A percentile compares a stretch with the other conserved stretches of the same genome.
Conservation (phyloP, 2,113 vertebrate species). For the Lycaon pictus region DNA sequence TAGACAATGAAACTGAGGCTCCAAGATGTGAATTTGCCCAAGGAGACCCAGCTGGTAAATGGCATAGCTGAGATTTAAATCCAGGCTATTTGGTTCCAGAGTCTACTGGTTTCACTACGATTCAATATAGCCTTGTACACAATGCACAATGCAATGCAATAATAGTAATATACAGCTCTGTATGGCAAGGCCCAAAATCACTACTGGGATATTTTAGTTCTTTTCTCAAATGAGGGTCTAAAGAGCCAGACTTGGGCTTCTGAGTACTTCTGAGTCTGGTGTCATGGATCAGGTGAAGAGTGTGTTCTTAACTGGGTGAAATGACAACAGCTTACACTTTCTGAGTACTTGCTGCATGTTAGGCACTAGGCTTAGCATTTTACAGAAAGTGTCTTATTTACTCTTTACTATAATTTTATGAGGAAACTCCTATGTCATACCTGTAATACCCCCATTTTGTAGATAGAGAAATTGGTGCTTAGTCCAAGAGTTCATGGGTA, state of each 20-base stretch:
- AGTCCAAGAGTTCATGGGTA: not conserved
- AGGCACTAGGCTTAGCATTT: not conserved
- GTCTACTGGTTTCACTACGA: not conserved
- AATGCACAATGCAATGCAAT: not conserved
- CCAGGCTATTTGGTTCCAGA: not conserved
- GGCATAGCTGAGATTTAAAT: constrained; percentile 37
- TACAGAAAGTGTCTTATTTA: not conserved
- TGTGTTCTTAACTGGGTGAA: not conserved
- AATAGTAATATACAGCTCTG: not conserved
- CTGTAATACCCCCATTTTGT: not conserved
- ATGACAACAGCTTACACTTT: not conserved
- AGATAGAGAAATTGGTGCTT: not conserved
- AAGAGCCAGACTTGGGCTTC: not conserved
- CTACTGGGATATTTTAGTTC: not conserved
- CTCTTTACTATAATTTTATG: not conserved
- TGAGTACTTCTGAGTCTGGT: not conserved
- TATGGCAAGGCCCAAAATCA: not conserved
- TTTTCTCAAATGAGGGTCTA: not conserved
- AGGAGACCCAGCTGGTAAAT: not conserved
- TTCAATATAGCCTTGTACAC: not conserved
- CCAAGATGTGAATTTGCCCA: not conserved
- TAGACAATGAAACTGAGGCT: not conserved
- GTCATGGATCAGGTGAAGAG: not conserved
- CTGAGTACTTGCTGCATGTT: not conserved
- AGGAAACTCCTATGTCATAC: not conserved